A percentile compares a stretch with the other conserved stretches of the same genome.
These are phyloP conservation scores for Tenualosa thibaudeaui DNA, from an alignment of 2,797 vertebrate species.

Conservation along the genomic window DNA sequence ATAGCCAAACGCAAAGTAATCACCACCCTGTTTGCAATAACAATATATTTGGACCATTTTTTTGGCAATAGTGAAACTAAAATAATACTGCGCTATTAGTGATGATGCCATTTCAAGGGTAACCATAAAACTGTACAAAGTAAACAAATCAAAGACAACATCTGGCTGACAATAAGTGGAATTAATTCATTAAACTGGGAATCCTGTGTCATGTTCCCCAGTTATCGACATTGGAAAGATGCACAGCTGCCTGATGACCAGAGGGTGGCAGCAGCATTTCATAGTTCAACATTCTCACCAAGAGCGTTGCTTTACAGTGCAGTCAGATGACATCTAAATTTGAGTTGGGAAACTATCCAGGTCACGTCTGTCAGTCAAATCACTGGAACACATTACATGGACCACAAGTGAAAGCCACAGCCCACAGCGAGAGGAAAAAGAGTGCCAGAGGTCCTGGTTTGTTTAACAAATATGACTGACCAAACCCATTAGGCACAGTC, in stretches of 20 bases:
- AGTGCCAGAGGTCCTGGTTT: neutral
- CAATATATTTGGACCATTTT: neutral
- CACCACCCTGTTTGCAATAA: neutral
- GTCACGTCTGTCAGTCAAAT: conserved; percentile 28
- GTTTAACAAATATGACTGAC: conserved; percentile 18
- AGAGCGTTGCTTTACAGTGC: neutral
- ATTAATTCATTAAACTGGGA: neutral
- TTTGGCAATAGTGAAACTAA: neutral
- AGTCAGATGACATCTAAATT: neutral
- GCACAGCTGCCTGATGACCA: conserved; percentile 53
- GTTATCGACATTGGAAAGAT: neutral
- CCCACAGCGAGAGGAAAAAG: neutral
- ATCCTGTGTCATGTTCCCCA: neutral
- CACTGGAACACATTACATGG: neutral
- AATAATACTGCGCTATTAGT: neutral
- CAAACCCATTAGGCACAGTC: conserved; percentile 22
- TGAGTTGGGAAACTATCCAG: neutral
- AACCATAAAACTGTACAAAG: neutral
- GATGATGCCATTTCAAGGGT: too few relatives aligned
- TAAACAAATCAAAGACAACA: too few relatives aligned
- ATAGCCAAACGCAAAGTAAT: neutral
- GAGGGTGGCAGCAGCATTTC: conserved; percentile 66
- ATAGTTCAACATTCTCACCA: conserved; percentile 27
- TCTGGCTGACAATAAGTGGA: too few relatives aligned
- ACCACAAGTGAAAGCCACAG: neutral